phyloP scores from a whole-genome alignment of 2,797 vertebrate species.

The Percopsis omiscomaycus region DNA sequence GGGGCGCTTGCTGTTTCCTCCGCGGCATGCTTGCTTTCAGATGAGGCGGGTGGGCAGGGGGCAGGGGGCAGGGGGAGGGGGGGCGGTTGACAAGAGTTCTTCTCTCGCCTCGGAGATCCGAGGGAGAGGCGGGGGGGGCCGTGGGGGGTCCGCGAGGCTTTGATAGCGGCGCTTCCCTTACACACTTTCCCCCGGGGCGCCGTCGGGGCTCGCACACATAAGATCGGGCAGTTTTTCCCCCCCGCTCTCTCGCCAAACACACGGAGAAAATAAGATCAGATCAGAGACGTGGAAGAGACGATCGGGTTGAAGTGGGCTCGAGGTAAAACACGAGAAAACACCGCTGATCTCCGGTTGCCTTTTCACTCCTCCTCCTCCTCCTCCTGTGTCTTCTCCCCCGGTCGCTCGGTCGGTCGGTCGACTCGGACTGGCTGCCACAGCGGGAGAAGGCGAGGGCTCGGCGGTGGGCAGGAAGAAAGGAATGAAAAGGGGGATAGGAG shows the following conservation, averaged over 20 bases:
- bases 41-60: not conserved
- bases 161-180: slow-evolving; percentile 73
- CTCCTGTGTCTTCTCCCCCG: not conserved
- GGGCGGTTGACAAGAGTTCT: slow-evolving; percentile 55
- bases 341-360: slow-evolving; percentile 33
- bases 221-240: slow-evolving; percentile 65
- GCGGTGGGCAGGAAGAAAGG: slow-evolving; percentile 47
- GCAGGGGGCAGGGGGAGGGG: not conserved
- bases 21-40: slow-evolving; percentile 85
- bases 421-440: slow-evolving; percentile 70
- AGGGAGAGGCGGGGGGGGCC: slow-evolving; percentile 75
- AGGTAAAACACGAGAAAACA: slow-evolving; percentile 50
- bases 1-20: slow-evolving; percentile 97
- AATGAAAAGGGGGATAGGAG: slow-evolving; percentile 45
- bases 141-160: slow-evolving; percentile 64
- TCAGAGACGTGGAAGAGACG: slow-evolving; percentile 50
- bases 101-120: slow-evolving; percentile 81
- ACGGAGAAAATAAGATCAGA: slow-evolving; percentile 49
- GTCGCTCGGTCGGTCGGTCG: slow-evolving; percentile 47
- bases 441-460: slow-evolving; percentile 62
- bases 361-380: slow-evolving; percentile 33
- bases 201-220: slow-evolving; percentile 76
- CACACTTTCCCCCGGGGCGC: slow-evolving; percentile 77
- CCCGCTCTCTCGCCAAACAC: slow-evolving; percentile 25
- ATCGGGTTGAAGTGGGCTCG: slow-evolving; percentile 40